Evolutionary conservation across 2,113 vertebrate genomes (phyloP).

Genomic region (Gymnocephalus cernua): DNA sequence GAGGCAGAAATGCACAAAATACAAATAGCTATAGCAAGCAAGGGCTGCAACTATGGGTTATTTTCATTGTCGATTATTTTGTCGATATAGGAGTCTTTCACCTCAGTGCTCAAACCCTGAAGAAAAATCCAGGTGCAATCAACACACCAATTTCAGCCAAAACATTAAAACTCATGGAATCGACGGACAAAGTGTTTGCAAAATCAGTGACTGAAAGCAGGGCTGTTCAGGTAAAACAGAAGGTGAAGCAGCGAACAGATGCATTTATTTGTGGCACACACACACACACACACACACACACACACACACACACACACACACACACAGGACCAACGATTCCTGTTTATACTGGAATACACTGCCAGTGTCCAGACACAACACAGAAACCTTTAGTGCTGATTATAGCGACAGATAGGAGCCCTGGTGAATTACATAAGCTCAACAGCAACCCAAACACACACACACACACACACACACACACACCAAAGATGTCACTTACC

Average conservation of each 20-base stretch:
- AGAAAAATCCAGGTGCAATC: not conserved
- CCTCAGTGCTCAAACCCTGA: not conserved
- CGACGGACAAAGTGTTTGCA: not conserved
- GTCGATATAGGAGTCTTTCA: not conserved
- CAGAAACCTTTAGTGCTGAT: not conserved
- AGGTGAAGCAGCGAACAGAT: not conserved
- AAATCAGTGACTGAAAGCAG: not conserved
- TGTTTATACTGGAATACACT: not conserved
- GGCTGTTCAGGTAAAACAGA: not conserved
- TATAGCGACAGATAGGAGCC: not conserved
- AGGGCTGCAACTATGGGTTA: too few species aligned
- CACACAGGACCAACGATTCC: not conserved
- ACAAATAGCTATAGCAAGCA: not conserved
- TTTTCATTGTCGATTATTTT: too few species aligned
- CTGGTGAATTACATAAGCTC: not conserved
- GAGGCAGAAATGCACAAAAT: not conserved
- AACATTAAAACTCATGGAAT: not conserved
- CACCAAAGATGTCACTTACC: slow-evolving; percentile 64
- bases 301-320: not conserved
- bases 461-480: slow-evolving; percentile 7
- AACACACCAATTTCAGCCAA: not conserved
- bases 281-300: not conserved
- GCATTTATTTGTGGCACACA: not conserved
- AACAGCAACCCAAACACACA: not conserved
- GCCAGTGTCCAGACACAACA: not conserved